Evolutionary conservation across 2,888 invertebrate genomes (phyloP), one percentile per base, ranked within the genome.

Genomic region (Dryadula phaetusa): DNA sequence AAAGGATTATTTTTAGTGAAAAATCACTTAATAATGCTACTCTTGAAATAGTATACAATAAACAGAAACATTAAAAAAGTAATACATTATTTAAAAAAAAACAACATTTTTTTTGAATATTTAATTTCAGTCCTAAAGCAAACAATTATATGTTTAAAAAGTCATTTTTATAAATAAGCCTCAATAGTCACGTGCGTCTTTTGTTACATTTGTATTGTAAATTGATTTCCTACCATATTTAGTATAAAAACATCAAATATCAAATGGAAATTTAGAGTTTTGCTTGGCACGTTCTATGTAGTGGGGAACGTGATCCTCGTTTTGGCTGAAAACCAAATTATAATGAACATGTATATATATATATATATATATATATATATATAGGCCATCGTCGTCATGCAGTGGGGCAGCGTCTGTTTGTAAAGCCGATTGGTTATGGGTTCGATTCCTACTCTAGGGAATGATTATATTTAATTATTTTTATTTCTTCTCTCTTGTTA

Each of bases 161-260:
- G 28, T 52, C 7, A 16, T 28, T 61, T 52, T 42, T 46, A 47
- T 14, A 28, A 44, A 32, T 18, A n/a, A 28, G 37, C n/a, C 40
- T 56, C 37, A 56, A 56, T 22, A 20, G 56, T 56, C 56, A 56
- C 56, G 40, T 22, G 5, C 56, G 8, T 40, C 56, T 56, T 56
- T 40, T 40, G 40, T 56, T 22, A 40, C 40, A 22, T 40, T 40
- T 56, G n/a, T 40, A 37, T 22, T 3, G 20, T 16, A 28, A 52
- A 52, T 52, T 52, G 28, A 16, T 28, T 52, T 52, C 16, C 52
- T 52, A 52, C 28, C 8, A 28, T 52, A 52, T 52, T 32, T 52
- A 28, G 28, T 52, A 28, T 28, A 52, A 52, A 52, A 49, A 52
- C 2, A 6, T 16, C 7, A 28, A 52, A 52, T 28, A 52, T 52